Evolutionary conservation across 2,888 invertebrate species (phyloP).

Genomic region (Merodon equestris): DNA sequence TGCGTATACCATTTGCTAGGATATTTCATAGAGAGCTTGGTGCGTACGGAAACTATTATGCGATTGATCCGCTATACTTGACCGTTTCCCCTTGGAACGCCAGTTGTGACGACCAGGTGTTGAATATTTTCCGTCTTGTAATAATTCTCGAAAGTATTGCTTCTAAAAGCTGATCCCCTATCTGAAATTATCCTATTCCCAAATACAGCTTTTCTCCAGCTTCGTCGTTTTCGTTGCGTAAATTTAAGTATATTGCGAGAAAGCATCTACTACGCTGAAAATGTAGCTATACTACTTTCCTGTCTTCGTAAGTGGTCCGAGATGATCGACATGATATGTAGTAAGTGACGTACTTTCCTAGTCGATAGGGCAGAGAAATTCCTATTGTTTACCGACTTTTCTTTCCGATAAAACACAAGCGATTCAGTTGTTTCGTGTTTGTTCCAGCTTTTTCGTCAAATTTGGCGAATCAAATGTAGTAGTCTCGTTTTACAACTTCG

Average conservation of each 20-base stretch:
- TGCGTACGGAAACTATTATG: background rate
- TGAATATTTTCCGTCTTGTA: background rate
- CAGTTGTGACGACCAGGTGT: background rate
- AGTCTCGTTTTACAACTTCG: background rate
- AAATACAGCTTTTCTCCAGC: constrained; percentile 2
- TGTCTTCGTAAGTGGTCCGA: constrained; percentile 8
- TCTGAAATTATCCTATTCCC: constrained; percentile 16
- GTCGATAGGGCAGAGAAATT: constrained; percentile 5
- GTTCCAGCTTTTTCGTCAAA: no score
- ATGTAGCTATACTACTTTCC: constrained; percentile 1
- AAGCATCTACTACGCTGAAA: background rate
- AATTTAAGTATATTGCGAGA: no score
- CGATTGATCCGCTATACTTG: background rate
- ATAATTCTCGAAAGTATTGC: constrained; percentile 11
- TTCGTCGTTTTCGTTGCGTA: constrained; percentile 15
- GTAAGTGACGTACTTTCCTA: background rate
- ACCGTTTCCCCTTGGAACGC: constrained; percentile 1
- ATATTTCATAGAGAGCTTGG: no score
- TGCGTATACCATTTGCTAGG: no score
- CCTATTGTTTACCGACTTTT: background rate
- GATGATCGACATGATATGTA: constrained; percentile 19
- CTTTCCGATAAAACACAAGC: background rate
- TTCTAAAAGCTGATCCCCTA: constrained; percentile 10
- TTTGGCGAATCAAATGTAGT: no score
- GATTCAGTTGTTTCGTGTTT: background rate